These are phyloP conservation scores for Cololabis saira DNA, from an alignment of 2,113 vertebrate species.

Conservation along the genomic window DNA sequence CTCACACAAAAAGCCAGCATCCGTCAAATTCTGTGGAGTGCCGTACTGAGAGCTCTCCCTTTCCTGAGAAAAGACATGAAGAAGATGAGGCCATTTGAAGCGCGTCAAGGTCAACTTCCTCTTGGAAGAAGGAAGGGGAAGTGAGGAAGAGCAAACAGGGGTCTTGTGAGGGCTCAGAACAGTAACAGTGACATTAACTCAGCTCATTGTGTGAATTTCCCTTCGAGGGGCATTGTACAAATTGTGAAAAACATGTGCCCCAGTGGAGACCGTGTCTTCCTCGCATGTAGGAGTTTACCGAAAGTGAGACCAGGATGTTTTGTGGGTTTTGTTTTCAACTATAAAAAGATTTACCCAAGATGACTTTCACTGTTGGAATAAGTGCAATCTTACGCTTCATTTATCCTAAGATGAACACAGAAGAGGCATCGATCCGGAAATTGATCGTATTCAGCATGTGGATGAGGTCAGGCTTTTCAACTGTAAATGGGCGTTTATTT, in stretches of 20 bases:
- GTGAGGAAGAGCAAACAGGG: constrained; percentile 36
- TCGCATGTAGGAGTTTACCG: background rate
- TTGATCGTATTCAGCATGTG: too few species aligned
- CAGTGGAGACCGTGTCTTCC: background rate
- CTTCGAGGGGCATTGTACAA: constrained; percentile 17
- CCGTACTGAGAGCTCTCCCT: constrained; percentile 28
- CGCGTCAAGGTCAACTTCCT: constrained; percentile 52
- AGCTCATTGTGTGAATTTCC: constrained; percentile 29
- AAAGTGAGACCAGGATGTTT: background rate
- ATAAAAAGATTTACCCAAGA: too few species aligned
- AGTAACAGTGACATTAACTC: constrained; percentile 38
- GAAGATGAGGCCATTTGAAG: constrained; percentile 42
- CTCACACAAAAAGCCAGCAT: background rate
- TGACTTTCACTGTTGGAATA: too few species aligned
- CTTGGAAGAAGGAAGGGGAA: constrained; percentile 63
- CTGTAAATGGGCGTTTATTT: too few species aligned
- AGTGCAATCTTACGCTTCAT: too few species aligned
- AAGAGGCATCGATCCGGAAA: too few species aligned
- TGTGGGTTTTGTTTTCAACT: too few species aligned
- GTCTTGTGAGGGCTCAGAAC: constrained; percentile 31
- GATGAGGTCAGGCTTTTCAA: too few species aligned
- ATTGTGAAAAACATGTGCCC: constrained; percentile 18
- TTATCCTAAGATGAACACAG: too few species aligned
- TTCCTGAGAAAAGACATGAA: constrained; percentile 31
- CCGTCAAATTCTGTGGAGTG: constrained; percentile 16